phyloP scores from a whole-genome alignment of 2,888 invertebrate genomes.

The Nephrotoma guestfalica region DNA sequence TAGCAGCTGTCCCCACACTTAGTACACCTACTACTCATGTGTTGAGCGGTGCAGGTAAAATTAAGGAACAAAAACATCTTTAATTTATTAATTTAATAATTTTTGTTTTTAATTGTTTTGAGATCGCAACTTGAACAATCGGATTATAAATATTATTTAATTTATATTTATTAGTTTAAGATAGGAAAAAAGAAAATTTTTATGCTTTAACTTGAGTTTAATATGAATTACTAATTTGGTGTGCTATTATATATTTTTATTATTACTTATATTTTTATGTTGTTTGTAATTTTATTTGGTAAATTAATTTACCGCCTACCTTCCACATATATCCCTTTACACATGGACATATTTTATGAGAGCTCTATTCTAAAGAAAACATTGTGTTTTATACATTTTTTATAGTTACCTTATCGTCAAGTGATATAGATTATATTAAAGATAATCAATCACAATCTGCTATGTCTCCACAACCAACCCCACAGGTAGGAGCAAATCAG shows the following conservation, averaged over 20 bases:
- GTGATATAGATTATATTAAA: not conserved
- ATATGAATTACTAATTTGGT: not conserved
- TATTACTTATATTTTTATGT: not conserved
- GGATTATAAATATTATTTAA: not conserved
- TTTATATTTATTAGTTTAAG: not conserved
- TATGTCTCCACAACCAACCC: constrained; percentile 9
- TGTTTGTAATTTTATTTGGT: not conserved
- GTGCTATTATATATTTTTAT: not conserved
- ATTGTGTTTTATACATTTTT: not conserved
- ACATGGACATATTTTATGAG: not conserved
- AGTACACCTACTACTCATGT: constrained; percentile 8
- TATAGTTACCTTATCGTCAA: not conserved
- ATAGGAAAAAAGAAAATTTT: not conserved
- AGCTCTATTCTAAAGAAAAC: not conserved
- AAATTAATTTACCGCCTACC: not conserved
- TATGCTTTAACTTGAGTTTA: not conserved
- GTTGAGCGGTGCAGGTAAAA: constrained; percentile 16
- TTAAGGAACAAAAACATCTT: not conserved
- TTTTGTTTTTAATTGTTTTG: not conserved
- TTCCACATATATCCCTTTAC: not conserved
- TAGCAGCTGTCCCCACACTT: constrained; percentile 11
- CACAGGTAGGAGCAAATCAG: not conserved
- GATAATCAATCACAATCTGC: not conserved
- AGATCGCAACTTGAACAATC: not conserved
- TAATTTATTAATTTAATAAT: not conserved